Conservation (phyloP, 1,140 invertebrate genomes). For the Calliopsis andreniformis region DNA sequence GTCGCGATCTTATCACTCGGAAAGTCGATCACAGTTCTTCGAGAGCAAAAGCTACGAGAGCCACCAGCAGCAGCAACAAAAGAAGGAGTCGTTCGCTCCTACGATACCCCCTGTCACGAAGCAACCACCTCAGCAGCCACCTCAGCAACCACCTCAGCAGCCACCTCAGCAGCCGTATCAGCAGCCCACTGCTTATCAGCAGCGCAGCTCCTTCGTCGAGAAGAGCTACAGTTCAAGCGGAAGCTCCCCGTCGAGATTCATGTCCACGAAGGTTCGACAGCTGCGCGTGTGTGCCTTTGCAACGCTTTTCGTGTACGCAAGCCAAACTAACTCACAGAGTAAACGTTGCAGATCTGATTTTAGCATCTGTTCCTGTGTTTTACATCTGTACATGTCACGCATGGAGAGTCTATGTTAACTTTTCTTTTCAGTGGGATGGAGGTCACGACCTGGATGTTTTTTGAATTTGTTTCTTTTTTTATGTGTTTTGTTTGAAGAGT, state of each 20-base stretch:
- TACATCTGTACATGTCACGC: background rate
- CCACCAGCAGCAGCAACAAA: slow-evolving; percentile 63
- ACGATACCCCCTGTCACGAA: background rate
- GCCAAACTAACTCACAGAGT: background rate
- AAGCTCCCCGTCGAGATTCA: slow-evolving; percentile 53
- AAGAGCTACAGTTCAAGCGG: slow-evolving; percentile 67
- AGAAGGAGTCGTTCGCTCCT: slow-evolving; percentile 50
- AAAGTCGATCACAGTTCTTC: slow-evolving; percentile 71
- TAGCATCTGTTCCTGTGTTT: background rate
- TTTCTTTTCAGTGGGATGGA: background rate
- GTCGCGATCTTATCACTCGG: slow-evolving; percentile 71
- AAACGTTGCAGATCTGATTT: background rate
- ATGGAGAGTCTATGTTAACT: background rate
- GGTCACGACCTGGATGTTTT: too few species aligned
- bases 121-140: slow-evolving; percentile 8
- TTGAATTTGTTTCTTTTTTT: too few species aligned
- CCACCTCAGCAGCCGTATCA: slow-evolving; percentile 21
- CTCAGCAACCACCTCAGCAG: slow-evolving; percentile 56
- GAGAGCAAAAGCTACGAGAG: slow-evolving; percentile 74
- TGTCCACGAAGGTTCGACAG: slow-evolving; percentile 75
- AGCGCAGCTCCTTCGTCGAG: slow-evolving; percentile 73
- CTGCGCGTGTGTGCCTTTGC: slow-evolving; percentile 55
- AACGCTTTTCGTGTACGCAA: background rate
- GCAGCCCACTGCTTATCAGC: slow-evolving; percentile 36
- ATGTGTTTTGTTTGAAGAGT: too few species aligned